Base-by-base conservation (phyloP, 2,113 vertebrate genomes). In the Siphamia tubifer region DNA sequence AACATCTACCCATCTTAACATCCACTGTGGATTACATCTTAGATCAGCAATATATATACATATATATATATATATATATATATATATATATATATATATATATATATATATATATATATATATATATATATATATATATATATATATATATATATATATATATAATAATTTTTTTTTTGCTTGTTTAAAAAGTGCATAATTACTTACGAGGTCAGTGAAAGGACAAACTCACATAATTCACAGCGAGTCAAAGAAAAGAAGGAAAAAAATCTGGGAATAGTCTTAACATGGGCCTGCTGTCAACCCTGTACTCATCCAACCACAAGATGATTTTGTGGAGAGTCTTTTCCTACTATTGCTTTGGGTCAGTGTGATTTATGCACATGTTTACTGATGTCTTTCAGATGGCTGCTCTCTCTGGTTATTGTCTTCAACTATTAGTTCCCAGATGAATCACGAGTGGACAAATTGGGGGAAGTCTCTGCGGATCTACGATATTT, bases 301-400 rank as follows among this genome's bases (percentile, higher is more conserved):
- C 55, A 72, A 76, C 53, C 60, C 62, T 69, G 64, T 54, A 77
- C 61, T 86, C 77, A 63, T 83, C 70, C 74, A 71, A 82, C 82
- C 80, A 70, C 81, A 63, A 51, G 69, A 77, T 69, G 58, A 81
- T 87, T 81, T 76, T 84, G 77, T 77, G 72, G 79, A 81, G 74
- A 72, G 68, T 42, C 60, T 79, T 82, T 83, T 79, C 79, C 77
- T 74, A 49, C 79, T 63, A 23, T 58, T 3, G 65, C 72, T 88
- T 30, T 38, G 76, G 83, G 83, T 79, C 74, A 74, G 44, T 39
- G 82, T 90, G 87, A 92, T 92, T 92, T 91, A 92, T 60, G 36
- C 72, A 70, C 67, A 77, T 90, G 84, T 91, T 90, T 91, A 89
- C 84, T 87, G 86, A 92, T 91, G 89, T 81, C 77, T 92, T 90